These are phyloP conservation scores for Cheilosia vernalis DNA, from an alignment of 2,888 invertebrate genomes.

Conservation along the genomic window DNA sequence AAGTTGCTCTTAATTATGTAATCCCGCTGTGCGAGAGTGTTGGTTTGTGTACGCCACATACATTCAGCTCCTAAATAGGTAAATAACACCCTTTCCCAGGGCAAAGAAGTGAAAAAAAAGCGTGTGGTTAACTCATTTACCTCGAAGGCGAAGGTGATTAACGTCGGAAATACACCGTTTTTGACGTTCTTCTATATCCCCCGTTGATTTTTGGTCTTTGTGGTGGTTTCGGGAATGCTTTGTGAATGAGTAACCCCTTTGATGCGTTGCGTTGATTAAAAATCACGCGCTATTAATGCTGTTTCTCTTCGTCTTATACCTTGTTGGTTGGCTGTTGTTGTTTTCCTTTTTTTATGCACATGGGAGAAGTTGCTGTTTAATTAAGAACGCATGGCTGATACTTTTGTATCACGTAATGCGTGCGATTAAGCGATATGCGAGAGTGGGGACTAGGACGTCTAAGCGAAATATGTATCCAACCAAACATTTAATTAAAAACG, in stretches of 20 bases:
- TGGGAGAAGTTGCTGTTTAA: conserved; percentile 41
- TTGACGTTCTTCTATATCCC: conserved; percentile 19
- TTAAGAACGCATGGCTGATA: conserved; percentile 41
- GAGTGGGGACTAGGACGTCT: not conserved
- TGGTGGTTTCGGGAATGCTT: conserved; percentile 8
- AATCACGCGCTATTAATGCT: conserved; percentile 46
- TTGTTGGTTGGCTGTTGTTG: not conserved
- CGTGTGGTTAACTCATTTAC: conserved; percentile 63
- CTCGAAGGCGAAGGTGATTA: conserved; percentile 50
- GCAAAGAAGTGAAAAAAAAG: conserved; percentile 30
- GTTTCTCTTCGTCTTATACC: conserved; percentile 9
- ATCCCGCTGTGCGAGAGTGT: conserved; percentile 48
- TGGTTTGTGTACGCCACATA: conserved; percentile 11
- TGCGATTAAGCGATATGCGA: conserved; percentile 27
- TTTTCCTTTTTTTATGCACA: conserved; percentile 13
- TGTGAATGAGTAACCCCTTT: conserved; percentile 47
- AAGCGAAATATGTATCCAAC: conserved; percentile 16
- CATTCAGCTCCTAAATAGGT: conserved; percentile 42
- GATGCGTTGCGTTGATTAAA: conserved; percentile 52
- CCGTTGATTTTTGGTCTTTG: conserved; percentile 11
- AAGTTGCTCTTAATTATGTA: conserved; percentile 69
- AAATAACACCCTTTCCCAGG: conserved; percentile 16
- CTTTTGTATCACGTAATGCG: conserved; percentile 40
- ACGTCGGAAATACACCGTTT: conserved; percentile 42
- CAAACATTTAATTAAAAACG: conserved; percentile 53